phyloP scores from a whole-genome alignment of 1,140 invertebrate genomes.

The Polypedilum vanderplanki region DNA sequence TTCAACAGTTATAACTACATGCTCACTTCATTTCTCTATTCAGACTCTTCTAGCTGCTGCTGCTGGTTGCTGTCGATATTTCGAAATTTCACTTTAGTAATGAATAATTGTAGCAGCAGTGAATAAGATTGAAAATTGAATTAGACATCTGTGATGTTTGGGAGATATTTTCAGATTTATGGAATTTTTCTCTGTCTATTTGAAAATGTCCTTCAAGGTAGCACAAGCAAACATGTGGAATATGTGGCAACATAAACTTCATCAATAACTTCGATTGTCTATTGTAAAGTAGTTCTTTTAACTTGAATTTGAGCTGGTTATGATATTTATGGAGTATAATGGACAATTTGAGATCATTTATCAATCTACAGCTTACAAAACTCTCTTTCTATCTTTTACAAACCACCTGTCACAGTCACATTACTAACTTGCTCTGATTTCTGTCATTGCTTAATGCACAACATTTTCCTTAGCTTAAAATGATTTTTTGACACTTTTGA shows the following conservation, averaged over 20 bases:
- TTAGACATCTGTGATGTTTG: neutral
- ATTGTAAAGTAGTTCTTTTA: neutral
- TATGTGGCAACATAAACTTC: neutral
- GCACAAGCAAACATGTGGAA: too few relatives aligned
- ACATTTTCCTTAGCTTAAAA: too few relatives aligned
- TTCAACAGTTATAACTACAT: neutral
- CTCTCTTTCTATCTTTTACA: neutral
- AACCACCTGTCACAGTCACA: too few relatives aligned
- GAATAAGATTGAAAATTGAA: conserved; percentile 14
- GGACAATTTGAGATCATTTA: neutral
- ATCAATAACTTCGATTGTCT: neutral
- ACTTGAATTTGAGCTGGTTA: neutral
- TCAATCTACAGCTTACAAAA: conserved; percentile 3
- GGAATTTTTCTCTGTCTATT: neutral
- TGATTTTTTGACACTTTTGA: too few relatives aligned
- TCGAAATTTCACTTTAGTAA: neutral
- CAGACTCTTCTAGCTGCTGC: too few relatives aligned
- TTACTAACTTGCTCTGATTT: too few relatives aligned
- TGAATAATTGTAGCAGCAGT: neutral
- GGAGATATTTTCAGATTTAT: neutral
- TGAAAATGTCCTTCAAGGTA: neutral
- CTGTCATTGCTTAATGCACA: too few relatives aligned
- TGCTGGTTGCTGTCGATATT: too few relatives aligned
- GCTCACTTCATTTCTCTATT: neutral
- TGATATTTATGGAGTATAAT: neutral